A percentile compares a stretch with the other conserved stretches of the same genome.
phyloP scores from a whole-genome alignment of 2,113 vertebrate genomes.

The Bagarius yarrelli region DNA sequence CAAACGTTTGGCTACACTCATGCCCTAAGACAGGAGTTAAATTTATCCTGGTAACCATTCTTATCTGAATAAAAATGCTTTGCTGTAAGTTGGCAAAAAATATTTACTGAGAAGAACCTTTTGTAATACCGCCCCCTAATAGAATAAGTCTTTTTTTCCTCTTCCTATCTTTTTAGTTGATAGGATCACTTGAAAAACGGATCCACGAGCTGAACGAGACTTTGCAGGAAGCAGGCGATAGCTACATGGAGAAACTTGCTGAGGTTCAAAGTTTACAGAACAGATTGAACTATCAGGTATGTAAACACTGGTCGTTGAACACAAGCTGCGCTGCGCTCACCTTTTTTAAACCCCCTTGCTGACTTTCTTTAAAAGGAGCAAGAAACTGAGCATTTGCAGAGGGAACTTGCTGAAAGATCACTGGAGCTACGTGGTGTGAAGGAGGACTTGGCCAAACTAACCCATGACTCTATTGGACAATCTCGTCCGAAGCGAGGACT shows the following conservation, averaged over 20 bases:
- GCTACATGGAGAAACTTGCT: slow-evolving; percentile 62
- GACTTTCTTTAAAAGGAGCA: slow-evolving; percentile 57
- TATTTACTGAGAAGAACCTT: too few relatives aligned
- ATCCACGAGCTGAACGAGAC: slow-evolving; percentile 72
- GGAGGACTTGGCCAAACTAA: slow-evolving; percentile 62
- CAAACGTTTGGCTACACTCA: too few relatives aligned
- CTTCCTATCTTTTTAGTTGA: slow-evolving; percentile 63
- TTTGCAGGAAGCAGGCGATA: slow-evolving; percentile 66
- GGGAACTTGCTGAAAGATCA: slow-evolving; percentile 66
- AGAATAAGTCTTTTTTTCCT: background rate
- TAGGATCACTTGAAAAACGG: slow-evolving; percentile 74
- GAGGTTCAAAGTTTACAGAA: slow-evolving; percentile 62
- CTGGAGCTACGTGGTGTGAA: slow-evolving; percentile 67
- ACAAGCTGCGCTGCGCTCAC: background rate
- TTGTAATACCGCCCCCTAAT: too few relatives aligned
- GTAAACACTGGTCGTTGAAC: background rate
- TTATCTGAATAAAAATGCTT: too few relatives aligned
- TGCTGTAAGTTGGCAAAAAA: too few relatives aligned
- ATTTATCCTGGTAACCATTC: too few relatives aligned
- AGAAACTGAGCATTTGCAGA: slow-evolving; percentile 60
- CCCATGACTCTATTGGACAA: slow-evolving; percentile 59
- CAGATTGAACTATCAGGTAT: slow-evolving; percentile 60
- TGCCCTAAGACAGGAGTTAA: too few relatives aligned
- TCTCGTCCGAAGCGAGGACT: slow-evolving; percentile 71
- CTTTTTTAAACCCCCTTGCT: background rate